Evolutionary conservation across 2,797 vertebrate genomes (phyloP), one percentile per base, ranked within the genome.

Genomic region (Gallinago nigripennis): DNA sequence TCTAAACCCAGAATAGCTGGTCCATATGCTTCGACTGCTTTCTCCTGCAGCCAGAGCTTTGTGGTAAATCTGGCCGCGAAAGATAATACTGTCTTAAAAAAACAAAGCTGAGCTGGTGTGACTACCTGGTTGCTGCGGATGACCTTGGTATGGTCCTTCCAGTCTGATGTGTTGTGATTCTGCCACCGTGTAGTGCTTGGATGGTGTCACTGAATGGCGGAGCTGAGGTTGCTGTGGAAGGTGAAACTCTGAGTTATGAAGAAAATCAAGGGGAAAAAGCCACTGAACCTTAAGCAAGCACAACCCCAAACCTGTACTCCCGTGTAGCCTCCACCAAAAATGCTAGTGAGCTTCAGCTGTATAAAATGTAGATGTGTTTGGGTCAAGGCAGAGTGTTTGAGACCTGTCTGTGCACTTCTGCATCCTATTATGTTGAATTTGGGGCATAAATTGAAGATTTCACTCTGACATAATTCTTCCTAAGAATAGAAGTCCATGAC

Each of bases 11-110:
- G 90, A 94, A 96, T 95, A 95, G 92, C 57, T 94, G 68, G 68
- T 86, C 94, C 94, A 92, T 96, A 94, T 95, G 95, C 88, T 96
- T 51, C 48, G 58, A 58, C 73, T 94, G 92, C 77, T 94, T 94
- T 91, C 0, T 2, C 82, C 64, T 0, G 6, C 88, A 95, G 90
- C 66, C 77, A 48, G 78, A 95, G 54, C 50, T 78, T 73, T 76
- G 27, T 84, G 88, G 90, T 94, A 88, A 93, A 94, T 92, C 81
- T 84, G 75, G 31, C 70, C 41, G 6, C 27, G 75, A 92, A 91
- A 90, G 46, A 68, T 35, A 93, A 84, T 7, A 72, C 61, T 16
- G 17, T 86, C 80, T 57, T 64, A 37, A 68, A 68, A 76, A 92
- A 84, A 5, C 8, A 57, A 73, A 82, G 70, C 53, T 80, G 84